These are phyloP conservation scores for Menidia beryllina DNA, from an alignment of 2,113 vertebrate species.

Conservation along the genomic window DNA sequence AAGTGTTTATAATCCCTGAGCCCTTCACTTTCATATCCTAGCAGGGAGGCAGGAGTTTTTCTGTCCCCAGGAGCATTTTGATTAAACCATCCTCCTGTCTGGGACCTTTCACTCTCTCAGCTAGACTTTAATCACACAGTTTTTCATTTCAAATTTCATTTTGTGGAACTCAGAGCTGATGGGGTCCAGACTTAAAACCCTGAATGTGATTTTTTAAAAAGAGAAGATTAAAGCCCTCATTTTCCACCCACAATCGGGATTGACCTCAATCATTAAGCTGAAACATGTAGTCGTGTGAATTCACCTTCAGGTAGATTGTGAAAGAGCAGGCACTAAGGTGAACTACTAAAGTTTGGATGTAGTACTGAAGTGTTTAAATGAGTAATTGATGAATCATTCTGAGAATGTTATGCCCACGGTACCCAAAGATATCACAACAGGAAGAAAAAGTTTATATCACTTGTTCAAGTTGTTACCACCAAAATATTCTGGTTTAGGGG, in stretches of 20 bases:
- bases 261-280: constrained; percentile 30
- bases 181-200: constrained; percentile 49
- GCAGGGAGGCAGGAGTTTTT: constrained; percentile 14
- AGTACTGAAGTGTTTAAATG: no score
- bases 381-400: no score
- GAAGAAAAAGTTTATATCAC: no score
- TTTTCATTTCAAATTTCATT: constrained; percentile 53
- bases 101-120: constrained; percentile 47
- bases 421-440: no score
- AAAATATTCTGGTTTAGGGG: no score
- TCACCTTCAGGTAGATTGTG: background rate
- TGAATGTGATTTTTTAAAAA: constrained; percentile 24
- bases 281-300: background rate
- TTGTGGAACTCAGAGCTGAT: constrained; percentile 23
- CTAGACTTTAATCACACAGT: constrained; percentile 52
- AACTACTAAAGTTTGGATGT: background rate
- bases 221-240: constrained; percentile 31
- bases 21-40: background rate
- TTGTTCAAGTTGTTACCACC: background rate
- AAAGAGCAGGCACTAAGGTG: no score
- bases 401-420: no score
- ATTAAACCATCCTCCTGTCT: constrained; percentile 55
- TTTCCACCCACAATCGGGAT: constrained; percentile 18
- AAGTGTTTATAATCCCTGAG: background rate
- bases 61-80: constrained; percentile 15